Conservation (phyloP, 2,888 invertebrate species). For the Diabrotica balteata region DNA sequence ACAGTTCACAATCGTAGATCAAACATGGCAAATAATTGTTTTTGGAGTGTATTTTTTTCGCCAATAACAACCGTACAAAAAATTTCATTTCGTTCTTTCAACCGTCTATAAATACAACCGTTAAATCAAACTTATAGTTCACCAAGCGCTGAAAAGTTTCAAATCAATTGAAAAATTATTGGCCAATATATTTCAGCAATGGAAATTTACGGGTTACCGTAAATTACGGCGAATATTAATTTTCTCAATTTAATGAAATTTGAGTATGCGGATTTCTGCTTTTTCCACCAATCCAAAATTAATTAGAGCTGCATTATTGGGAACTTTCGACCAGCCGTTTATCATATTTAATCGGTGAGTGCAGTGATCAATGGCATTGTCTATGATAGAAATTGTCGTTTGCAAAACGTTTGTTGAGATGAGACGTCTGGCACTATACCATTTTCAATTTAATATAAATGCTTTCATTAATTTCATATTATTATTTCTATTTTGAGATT, state of each 20-base stretch:
- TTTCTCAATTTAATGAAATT: slow-evolving; percentile 37
- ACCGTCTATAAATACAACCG: slow-evolving; percentile 17
- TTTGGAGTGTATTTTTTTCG: too few species aligned
- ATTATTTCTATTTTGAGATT: too few species aligned
- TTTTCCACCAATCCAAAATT: slow-evolving; percentile 34
- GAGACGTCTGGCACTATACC: neutral
- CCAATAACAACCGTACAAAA: slow-evolving; percentile 11
- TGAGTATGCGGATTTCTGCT: slow-evolving; percentile 31
- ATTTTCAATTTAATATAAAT: neutral
- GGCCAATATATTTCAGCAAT: slow-evolving; percentile 30
- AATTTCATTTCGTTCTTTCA: slow-evolving; percentile 10
- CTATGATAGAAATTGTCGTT: slow-evolving; percentile 1
- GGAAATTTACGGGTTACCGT: slow-evolving; percentile 32
- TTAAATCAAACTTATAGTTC: slow-evolving; percentile 26
- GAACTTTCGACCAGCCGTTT: slow-evolving; percentile 17
- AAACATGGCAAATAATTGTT: too few species aligned
- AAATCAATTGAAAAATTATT: slow-evolving; percentile 37
- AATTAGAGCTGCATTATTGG: slow-evolving; percentile 35
- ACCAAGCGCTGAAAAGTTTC: slow-evolving; percentile 28
- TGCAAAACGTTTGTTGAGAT: neutral
- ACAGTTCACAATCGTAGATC: too few species aligned
- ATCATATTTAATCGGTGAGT: slow-evolving; percentile 10
- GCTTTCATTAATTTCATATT: neutral
- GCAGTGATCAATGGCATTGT: neutral
- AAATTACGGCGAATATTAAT: slow-evolving; percentile 36